Base-by-base conservation (phyloP, 1,140 invertebrate genomes). In the Macrostomum lignano region DNA sequence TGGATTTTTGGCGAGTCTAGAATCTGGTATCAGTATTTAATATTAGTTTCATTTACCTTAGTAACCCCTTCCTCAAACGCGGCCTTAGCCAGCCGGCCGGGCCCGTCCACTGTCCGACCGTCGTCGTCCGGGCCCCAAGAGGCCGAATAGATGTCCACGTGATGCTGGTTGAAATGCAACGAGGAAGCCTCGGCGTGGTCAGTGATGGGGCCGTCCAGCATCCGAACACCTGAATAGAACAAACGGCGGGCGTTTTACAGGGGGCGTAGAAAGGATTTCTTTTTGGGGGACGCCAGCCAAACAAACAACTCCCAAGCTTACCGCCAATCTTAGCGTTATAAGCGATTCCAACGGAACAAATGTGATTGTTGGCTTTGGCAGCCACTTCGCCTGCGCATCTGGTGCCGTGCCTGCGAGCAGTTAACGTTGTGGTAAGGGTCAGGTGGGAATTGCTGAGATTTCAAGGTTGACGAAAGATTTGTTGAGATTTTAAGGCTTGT, bases 311-410 rank as follows among this genome's bases (percentile, higher is more conserved):
- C 25, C 15, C 11, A 14, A n/a, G 44, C 52, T 63, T 63, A 71
- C 76, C 82, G 51, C 82, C 82, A 42, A 93, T 78, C 37, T 68
- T 69, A 21, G 86, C 76, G 29, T 77, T 73, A 51, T 69, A 93
- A 0, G 88, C 88, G 31, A 96, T 74, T 26, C 88, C 88, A 11
- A 94, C 74, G 17, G 77, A 73, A 58, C 88, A 98, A 19, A 86
- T 63, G 17, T 73, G 72, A 61, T 98, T 98, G 58, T 94, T 91
- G 31, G 79, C 81, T 15, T 74, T 72, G 4, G 86, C 84, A 2
- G 88, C 82, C n/a, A 98, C 86, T 61, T 94, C 86, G 14, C 88
- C 88, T 10, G 88, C 88, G 61, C 88, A 98, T 26, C 88, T 64
- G 1, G 88, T 96, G 1, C 86, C 86, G 59, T 96, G 88, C 23